Conservation (phyloP, 2,113 vertebrate genomes). For the Thalassarche chlororhynchos region DNA sequence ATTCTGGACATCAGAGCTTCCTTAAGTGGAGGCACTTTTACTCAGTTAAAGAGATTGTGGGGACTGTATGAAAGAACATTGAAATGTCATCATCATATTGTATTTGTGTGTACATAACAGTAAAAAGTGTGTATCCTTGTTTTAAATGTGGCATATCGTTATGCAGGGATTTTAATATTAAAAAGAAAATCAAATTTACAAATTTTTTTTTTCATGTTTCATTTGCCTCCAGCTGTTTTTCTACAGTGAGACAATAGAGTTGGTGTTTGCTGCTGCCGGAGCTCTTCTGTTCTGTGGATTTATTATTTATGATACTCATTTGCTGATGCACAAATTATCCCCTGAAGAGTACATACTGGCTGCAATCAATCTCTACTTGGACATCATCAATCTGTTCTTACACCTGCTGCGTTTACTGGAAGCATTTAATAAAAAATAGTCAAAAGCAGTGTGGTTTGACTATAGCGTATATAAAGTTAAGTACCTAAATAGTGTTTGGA, state of each 20-base stretch:
- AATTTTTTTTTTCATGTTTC: neutral
- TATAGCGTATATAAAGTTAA: neutral
- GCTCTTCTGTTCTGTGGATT: constrained; percentile 96
- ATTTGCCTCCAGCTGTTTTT: constrained; percentile 85
- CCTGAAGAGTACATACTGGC: constrained; percentile 95
- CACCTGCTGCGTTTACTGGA: constrained; percentile 88
- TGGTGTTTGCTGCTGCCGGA: constrained; percentile 83
- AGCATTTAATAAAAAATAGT: constrained; percentile 90
- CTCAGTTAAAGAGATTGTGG: neutral
- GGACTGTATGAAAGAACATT: neutral
- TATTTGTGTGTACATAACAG: neutral
- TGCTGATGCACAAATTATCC: constrained; percentile 93
- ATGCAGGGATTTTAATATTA: neutral
- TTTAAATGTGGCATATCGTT: neutral
- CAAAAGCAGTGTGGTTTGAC: neutral
- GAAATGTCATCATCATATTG: neutral
- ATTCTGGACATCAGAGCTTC: neutral
- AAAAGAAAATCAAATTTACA: neutral
- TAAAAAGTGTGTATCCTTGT: neutral
- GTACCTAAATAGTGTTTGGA: neutral
- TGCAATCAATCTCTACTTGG: constrained; percentile 93
- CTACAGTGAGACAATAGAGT: constrained; percentile 82
- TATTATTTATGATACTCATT: constrained; percentile 92
- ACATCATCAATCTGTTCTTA: constrained; percentile 94
- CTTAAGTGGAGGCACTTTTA: neutral